Evolutionary conservation across 2,888 invertebrate genomes (phyloP), one percentile per base, ranked within the genome.

Genomic region (Phragmatobia fuliginosa): DNA sequence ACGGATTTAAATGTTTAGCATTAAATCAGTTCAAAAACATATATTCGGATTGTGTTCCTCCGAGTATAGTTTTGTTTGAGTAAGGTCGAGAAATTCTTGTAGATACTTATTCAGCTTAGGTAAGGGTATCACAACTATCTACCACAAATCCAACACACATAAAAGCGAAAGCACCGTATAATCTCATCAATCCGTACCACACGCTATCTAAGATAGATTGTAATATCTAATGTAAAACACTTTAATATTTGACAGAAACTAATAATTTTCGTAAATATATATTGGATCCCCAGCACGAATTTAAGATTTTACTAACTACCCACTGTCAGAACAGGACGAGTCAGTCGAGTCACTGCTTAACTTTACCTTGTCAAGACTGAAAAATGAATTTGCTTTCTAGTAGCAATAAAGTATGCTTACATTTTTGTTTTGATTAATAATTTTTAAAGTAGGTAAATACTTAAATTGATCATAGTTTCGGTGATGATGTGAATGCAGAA

Each of bases 101-200:
- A 10, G 6, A 31, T 32, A 41, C 31, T 62, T 21, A 49, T 11
- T 56, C 1, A 56, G 28, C 16, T 16, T 56, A 56, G 11, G 8
- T 49, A 45, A 36, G 32, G 18, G 45, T 5, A 28, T 59, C 70
- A 66, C 21, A 67, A 70, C 66, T 70, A 61, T 68, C 71, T 79
- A 79, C 25, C 69, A 59, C 69, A 33, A 72, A 68, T 76, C 60
- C 52, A 67, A 67, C 65, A 28, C 28, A 0, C 16, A 66, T 80
- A 75, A 72, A 82, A 78, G 83, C 81, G 64, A 75, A 82, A 83
- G 81, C 81, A 83, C 83, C 83, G 76, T 83, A 75, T 73, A 74
- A 73, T 75, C 71, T 71, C 72, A 71, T 73, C 61, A 45, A 60
- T 75, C 58, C 70, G 52, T 62, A 28, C 7, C 56, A 62, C 52